These are phyloP conservation scores for Aphelenchoides avenae DNA, from an alignment of 1,140 invertebrate species.

Conservation along the genomic window DNA sequence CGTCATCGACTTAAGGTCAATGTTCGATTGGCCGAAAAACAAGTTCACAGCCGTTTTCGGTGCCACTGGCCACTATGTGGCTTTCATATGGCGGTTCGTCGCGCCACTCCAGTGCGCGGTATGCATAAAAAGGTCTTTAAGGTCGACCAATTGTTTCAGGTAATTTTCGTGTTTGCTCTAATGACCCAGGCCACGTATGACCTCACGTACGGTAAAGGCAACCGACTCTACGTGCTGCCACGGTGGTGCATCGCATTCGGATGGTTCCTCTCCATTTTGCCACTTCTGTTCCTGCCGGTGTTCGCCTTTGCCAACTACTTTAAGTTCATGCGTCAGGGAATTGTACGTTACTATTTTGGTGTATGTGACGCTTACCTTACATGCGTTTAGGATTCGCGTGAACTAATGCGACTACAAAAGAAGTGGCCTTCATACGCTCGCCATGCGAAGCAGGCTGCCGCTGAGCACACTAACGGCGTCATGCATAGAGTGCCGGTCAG, in stretches of 20 bases:
- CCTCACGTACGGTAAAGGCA: conserved; percentile 32
- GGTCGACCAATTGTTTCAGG: conserved; percentile 10
- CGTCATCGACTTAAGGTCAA: conserved; percentile 11
- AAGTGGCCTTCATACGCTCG: too few species aligned
- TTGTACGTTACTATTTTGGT: conserved; percentile 8
- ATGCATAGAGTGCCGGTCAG: too few species aligned
- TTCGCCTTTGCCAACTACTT: conserved; percentile 25
- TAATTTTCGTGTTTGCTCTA: conserved; percentile 25
- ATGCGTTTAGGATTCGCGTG: conserved; percentile 25
- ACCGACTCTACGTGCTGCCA: conserved; percentile 17
- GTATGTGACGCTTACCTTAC: neutral
- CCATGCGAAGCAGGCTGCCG: too few species aligned
- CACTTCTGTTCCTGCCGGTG: conserved; percentile 21
- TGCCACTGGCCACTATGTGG: conserved; percentile 24
- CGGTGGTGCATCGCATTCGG: conserved; percentile 27
- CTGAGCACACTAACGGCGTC: too few species aligned
- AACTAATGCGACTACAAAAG: conserved; percentile 37
- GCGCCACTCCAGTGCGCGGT: conserved; percentile 23
- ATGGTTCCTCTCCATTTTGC: conserved; percentile 27
- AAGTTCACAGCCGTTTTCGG: conserved; percentile 18
- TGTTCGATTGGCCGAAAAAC: conserved; percentile 20
- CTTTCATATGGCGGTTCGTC: conserved; percentile 19
- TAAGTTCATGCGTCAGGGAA: conserved; percentile 27
- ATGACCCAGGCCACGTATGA: conserved; percentile 8
- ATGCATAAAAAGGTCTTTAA: conserved; percentile 15